Evolutionary conservation across 1,140 invertebrate species (phyloP).

Genomic region (Streblospio benedicti): DNA sequence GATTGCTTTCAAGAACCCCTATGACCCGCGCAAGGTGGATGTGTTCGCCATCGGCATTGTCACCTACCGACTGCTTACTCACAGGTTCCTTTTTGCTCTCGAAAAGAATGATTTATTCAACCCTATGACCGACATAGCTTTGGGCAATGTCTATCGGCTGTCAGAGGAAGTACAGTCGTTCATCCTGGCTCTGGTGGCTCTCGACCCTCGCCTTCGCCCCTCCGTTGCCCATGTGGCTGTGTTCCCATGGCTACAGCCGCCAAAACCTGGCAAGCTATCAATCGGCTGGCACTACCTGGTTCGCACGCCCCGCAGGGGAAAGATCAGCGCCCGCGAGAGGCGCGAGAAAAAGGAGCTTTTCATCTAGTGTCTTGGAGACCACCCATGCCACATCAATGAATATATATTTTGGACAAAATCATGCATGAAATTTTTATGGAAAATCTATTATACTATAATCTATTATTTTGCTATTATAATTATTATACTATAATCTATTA

Average conservation of each 20-base stretch:
- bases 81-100: constrained; percentile 30
- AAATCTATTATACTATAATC: no score
- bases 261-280: constrained; percentile 20
- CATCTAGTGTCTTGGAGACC: no score
- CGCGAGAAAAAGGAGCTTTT: no score
- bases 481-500: no score
- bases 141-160: constrained; percentile 20
- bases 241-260: constrained; percentile 23
- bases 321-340: constrained; percentile 23
- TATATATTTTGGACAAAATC: no score
- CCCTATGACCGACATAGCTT: constrained; percentile 22
- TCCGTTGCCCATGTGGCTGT: constrained; percentile 24
- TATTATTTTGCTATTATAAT: no score
- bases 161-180: constrained; percentile 23
- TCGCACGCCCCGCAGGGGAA: constrained; percentile 28
- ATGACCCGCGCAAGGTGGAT: constrained; percentile 28
- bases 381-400: no score
- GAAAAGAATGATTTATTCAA: no score
- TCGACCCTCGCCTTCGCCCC: constrained; percentile 23
- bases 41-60: constrained; percentile 32
- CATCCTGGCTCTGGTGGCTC: constrained; percentile 23
- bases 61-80: constrained; percentile 29
- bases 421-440: no score
- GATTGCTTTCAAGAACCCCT: constrained; percentile 24
- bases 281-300: constrained; percentile 33